Percentiles rank a stretch among this genome's conserved stretches.
Conservation (phyloP, 2,888 invertebrate species). For the Dryadula phaetusa region DNA sequence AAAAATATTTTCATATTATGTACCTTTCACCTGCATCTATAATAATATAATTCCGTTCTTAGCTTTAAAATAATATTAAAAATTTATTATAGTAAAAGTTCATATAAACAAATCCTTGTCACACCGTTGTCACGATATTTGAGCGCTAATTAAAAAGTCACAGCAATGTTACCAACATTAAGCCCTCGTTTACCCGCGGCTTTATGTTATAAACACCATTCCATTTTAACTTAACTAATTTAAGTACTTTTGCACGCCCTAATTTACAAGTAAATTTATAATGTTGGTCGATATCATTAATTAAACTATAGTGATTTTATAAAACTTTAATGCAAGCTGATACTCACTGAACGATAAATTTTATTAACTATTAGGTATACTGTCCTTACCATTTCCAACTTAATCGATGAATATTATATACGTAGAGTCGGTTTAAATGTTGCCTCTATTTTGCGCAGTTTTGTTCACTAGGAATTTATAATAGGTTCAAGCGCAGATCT, state of each 20-base stretch:
- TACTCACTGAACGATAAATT: background rate
- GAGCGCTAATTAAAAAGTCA: slow-evolving; percentile 80
- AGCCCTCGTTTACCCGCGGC: slow-evolving; percentile 73
- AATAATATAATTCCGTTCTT: too few relatives aligned
- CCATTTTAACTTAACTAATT: slow-evolving; percentile 42
- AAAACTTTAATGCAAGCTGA: background rate
- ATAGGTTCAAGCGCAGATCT: too few relatives aligned
- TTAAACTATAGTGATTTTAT: background rate
- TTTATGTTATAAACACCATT: slow-evolving; percentile 53
- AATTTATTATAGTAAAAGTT: background rate
- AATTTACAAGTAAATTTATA: slow-evolving; percentile 18
- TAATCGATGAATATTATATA: too few relatives aligned
- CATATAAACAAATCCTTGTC: slow-evolving; percentile 44
- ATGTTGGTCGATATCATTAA: slow-evolving; percentile 5
- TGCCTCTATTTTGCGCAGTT: too few relatives aligned
- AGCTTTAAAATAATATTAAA: too few relatives aligned
- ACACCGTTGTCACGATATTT: slow-evolving; percentile 75
- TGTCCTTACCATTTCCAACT: too few relatives aligned
- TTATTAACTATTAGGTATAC: too few relatives aligned
- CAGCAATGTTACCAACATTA: slow-evolving; percentile 69
- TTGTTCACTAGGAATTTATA: too few relatives aligned
- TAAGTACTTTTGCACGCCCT: slow-evolving; percentile 23
- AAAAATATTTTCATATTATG: too few relatives aligned
- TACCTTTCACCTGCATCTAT: too few relatives aligned
- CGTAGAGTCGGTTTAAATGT: too few relatives aligned